Evolutionary conservation across 2,797 vertebrate species (phyloP).

Genomic region (Lutra lutra): DNA sequence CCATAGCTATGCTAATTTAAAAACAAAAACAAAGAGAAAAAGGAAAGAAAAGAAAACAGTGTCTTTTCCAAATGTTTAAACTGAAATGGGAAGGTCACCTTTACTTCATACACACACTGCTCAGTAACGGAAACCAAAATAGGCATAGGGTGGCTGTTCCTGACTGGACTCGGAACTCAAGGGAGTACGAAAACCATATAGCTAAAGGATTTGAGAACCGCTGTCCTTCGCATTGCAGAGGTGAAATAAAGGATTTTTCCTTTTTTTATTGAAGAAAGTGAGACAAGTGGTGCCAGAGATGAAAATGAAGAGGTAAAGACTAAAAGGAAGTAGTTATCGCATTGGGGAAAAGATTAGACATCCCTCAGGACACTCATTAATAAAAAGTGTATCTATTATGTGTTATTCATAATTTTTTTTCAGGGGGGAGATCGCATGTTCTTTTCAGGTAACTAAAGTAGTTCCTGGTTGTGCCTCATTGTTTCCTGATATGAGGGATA

Average conservation of each 20-base stretch:
- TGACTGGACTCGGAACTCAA: neutral
- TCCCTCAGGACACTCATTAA: neutral
- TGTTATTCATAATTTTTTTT: neutral
- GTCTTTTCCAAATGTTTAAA: neutral
- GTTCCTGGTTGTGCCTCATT: neutral
- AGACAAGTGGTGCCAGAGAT: neutral
- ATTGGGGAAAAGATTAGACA: neutral
- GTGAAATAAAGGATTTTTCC: slow-evolving; percentile 8
- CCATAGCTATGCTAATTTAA: neutral
- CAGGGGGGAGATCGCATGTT: neutral
- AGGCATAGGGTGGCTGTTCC: neutral
- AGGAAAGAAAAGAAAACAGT: neutral
- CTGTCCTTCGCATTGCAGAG: neutral
- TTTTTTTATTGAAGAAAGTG: neutral
- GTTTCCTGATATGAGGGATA: neutral
- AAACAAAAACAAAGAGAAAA: neutral
- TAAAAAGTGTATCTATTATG: neutral
- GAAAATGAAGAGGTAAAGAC: neutral
- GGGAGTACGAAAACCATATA: neutral
- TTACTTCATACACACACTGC: neutral
- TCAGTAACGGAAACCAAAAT: neutral
- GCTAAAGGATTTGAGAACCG: neutral
- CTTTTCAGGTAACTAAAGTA: neutral
- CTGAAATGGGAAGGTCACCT: neutral
- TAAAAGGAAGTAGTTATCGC: neutral